Percentiles rank a stretch among this genome's conserved stretches.
Conservation (phyloP, 2,113 vertebrate species). For the Serinus canaria region DNA sequence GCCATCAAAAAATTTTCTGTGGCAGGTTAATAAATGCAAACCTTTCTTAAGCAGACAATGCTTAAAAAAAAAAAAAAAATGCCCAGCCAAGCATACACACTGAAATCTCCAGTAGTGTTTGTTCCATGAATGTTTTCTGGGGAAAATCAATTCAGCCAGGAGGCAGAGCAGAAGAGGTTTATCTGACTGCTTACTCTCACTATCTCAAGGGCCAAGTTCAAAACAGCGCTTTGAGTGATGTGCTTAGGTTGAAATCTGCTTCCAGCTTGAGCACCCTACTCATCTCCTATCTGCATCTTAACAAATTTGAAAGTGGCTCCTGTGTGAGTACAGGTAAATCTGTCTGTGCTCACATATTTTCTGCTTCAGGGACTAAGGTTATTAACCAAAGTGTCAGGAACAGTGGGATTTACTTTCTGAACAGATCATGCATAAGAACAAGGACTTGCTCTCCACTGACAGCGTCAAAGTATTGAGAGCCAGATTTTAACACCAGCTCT, state of each 20-base stretch:
- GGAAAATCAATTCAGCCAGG: background rate
- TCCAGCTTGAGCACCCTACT: background rate
- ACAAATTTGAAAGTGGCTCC: constrained; percentile 1
- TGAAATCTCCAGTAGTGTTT: background rate
- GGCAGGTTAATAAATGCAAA: background rate
- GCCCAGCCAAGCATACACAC: background rate
- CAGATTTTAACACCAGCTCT: background rate
- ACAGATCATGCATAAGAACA: background rate
- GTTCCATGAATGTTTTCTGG: background rate
- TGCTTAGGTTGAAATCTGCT: background rate
- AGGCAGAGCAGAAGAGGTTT: background rate
- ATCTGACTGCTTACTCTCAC: background rate
- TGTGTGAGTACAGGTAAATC: constrained; percentile 8
- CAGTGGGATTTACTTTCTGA: background rate
- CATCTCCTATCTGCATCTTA: constrained; percentile 11
- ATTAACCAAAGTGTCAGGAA: constrained; percentile 20
- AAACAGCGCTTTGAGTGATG: background rate
- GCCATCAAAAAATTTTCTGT: background rate
- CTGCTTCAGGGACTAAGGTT: constrained; percentile 13
- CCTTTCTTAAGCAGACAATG: background rate
- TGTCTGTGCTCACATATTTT: background rate
- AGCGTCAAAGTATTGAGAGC: background rate
- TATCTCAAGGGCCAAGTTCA: constrained; percentile 6
- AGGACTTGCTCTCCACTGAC: background rate
- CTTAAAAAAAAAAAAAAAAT: background rate